phyloP scores from a whole-genome alignment of 2,888 invertebrate genomes.

The Callyntrura sp. region DNA sequence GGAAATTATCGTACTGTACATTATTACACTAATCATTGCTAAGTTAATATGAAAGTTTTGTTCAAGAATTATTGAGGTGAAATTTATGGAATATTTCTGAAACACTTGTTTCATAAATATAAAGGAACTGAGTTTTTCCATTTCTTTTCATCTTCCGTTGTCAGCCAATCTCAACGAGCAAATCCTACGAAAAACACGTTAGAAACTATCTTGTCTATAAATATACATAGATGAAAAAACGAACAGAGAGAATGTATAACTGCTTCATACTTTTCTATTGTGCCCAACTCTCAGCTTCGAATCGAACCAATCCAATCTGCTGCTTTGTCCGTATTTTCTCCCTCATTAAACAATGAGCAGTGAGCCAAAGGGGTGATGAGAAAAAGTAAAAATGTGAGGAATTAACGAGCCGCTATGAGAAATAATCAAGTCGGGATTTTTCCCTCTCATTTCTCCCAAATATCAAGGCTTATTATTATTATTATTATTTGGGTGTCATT shows the following conservation, averaged over 20 bases:
- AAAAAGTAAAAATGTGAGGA: constrained; percentile 17
- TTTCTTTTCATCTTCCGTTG: no score
- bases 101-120: no score
- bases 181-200: no score
- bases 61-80: no score
- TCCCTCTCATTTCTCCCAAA: not conserved
- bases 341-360: constrained; percentile 70
- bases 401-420: constrained; percentile 51
- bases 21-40: no score
- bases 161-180: no score
- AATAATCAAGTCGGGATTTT: constrained; percentile 1
- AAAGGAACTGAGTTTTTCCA: no score
- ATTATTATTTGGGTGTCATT: no score
- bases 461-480: not conserved
- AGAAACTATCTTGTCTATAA: not conserved
- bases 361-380: constrained; percentile 51
- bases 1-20: no score
- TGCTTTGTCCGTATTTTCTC: constrained; percentile 59
- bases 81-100: no score
- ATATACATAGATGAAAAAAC: not conserved
- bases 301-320: not conserved
- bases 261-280: not conserved
- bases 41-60: no score
- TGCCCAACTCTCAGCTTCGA: not conserved
- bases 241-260: not conserved